Base-by-base conservation (phyloP, 2,113 vertebrate genomes). In the Stomatorhinus ivindoensis region DNA sequence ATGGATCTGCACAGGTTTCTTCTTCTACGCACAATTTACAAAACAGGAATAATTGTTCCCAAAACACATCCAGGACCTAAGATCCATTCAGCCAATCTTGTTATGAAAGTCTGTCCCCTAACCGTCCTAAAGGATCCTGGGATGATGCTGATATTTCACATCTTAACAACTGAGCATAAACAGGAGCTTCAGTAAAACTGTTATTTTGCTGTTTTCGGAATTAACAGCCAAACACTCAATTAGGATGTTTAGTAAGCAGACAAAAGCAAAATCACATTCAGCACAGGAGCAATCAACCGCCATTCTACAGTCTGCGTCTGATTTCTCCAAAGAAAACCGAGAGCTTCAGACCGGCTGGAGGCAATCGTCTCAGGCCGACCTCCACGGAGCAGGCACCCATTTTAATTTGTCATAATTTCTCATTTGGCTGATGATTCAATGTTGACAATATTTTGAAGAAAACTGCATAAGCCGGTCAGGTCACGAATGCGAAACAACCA, bases 201-300 rank as follows among this genome's bases (percentile, higher is more conserved):
- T 27, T 86, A n/a, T 13, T n/a, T 86, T 86, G 19, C 76, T 31
- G 27, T 89, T 89, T 83, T 55, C 31, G 7, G 82, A 55, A 47
- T 84, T 61, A 83, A 89, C 51, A 86, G 55, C 51, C 27, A 47
- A 89, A 89, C 51, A 13, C 53, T 89, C 85, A 85, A 83, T 89
- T 53, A 86, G 55, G 82, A 65, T 65, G 82, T 86, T 85, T 89
- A 39, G 61, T 31, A 86, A 48, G 51, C 80, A 65, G 53, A 89
- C 80, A 86, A 89, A 86, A 89, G 82, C 42, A 65, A 86, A 65
- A 86, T 89, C 80, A 86, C 3, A 2, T 82, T 58, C 44, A 58
- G 50, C 42, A 48, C 51, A 8, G 53, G 44, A n/a, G 53, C 42
- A 85, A 89, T 89, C 80, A 86, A n/a, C 19, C 6, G 17, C 53